Evolutionary conservation across 1,140 invertebrate species (phyloP).

Genomic region (Odontomachus brunneus): DNA sequence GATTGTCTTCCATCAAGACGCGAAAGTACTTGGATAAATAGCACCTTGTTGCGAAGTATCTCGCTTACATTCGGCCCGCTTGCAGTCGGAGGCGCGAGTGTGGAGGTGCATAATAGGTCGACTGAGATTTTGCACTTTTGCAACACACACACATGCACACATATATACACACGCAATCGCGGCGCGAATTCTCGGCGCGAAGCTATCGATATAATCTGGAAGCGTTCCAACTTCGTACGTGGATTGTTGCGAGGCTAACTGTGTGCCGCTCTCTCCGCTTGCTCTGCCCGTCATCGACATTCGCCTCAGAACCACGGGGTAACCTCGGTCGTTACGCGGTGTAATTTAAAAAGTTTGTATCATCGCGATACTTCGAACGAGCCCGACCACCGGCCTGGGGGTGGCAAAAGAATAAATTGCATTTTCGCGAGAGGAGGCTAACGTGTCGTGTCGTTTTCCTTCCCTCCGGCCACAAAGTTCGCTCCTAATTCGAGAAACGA

Average conservation of each 20-base stretch:
- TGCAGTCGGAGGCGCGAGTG: too few species aligned
- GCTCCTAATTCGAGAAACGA: constrained; percentile 50
- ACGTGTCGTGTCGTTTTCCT: constrained; percentile 62
- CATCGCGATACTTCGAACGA: constrained; percentile 46
- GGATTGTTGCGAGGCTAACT: constrained; percentile 58
- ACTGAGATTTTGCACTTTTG: constrained; percentile 30
- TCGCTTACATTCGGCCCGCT: neutral
- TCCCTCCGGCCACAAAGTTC: constrained; percentile 63
- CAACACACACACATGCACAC: neutral
- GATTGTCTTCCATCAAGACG: too few species aligned
- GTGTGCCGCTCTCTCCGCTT: constrained; percentile 35
- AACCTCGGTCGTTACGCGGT: constrained; percentile 56
- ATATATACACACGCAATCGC: constrained; percentile 25
- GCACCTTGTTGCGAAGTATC: neutral
- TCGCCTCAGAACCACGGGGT: constrained; percentile 53
- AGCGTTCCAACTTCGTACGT: constrained; percentile 59
- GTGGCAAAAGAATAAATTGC: constrained; percentile 67
- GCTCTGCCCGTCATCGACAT: constrained; percentile 59
- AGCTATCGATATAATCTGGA: constrained; percentile 61
- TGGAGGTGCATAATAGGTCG: too few species aligned
- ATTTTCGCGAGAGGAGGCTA: constrained; percentile 61
- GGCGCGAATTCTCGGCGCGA: constrained; percentile 44
- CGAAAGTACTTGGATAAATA: too few species aligned
- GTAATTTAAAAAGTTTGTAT: constrained; percentile 66
- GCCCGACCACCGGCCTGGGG: constrained; percentile 43